Percentiles rank a stretch among this genome's conserved stretches.
Evolutionary conservation across 2,888 invertebrate species (phyloP).

Genomic region (Papilio elwesi): DNA sequence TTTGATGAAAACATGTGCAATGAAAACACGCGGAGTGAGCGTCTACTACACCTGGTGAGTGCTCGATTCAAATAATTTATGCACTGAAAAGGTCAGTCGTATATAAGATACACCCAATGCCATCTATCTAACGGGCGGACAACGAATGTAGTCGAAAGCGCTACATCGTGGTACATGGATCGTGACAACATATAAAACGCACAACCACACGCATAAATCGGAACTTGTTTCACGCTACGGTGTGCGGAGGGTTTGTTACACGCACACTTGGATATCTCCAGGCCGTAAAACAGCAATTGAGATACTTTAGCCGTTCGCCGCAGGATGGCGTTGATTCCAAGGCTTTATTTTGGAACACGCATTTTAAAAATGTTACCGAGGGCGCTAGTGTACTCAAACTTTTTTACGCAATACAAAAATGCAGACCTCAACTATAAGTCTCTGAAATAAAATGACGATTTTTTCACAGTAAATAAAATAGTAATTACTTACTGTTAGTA

Average conservation of each 20-base stretch:
- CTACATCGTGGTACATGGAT: conserved; percentile 65
- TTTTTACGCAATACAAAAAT: conserved; percentile 1
- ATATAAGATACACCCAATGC: conserved; percentile 67
- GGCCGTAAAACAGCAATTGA: conserved; percentile 75
- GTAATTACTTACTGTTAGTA: conserved; percentile 1
- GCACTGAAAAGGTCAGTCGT: conserved; percentile 41
- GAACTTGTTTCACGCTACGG: conserved; percentile 58
- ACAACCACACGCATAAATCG: conserved; percentile 70
- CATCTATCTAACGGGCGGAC: conserved; percentile 74
- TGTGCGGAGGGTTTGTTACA: conserved; percentile 72
- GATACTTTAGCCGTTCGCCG: conserved; percentile 81
- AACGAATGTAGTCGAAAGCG: conserved; percentile 65
- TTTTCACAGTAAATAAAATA: conserved; percentile 6
- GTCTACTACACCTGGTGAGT: conserved; percentile 67
- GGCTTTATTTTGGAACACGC: conserved; percentile 63
- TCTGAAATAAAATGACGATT: background rate
- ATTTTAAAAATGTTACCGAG: conserved; percentile 57
- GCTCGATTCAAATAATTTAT: conserved; percentile 41
- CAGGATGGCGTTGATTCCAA: conserved; percentile 74
- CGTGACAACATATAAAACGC: conserved; percentile 68
- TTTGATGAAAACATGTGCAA: conserved; percentile 59
- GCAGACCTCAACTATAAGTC: background rate
- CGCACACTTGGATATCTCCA: conserved; percentile 62
- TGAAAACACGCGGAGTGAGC: conserved; percentile 56
- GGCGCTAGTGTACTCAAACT: conserved; percentile 68